phyloP scores from a whole-genome alignment of 2,113 vertebrate species.

The Eira barbara region DNA sequence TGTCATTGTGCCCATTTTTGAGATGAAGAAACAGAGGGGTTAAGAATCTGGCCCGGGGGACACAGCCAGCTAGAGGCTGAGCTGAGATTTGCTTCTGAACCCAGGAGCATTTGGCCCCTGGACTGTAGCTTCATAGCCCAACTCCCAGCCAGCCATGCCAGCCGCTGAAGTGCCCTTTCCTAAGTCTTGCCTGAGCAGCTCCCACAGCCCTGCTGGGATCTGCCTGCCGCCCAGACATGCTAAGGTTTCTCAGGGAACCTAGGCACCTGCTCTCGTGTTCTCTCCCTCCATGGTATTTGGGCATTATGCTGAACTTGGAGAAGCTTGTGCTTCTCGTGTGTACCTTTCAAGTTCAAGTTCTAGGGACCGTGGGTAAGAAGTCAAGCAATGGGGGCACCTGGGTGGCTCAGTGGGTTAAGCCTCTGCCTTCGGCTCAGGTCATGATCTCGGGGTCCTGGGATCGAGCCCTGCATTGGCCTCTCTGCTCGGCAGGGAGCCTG shows the following conservation, averaged over 20 bases:
- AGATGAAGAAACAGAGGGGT: background rate
- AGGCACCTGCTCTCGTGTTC: background rate
- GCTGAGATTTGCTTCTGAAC: background rate
- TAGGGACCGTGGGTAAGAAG: background rate
- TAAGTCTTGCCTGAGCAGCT: background rate
- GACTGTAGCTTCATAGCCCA: background rate
- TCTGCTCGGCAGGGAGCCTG: too few relatives aligned
- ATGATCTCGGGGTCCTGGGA: too few relatives aligned
- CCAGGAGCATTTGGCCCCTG: background rate
- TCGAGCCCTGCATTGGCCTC: too few relatives aligned
- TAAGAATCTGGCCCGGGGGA: background rate
- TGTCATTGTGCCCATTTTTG: background rate
- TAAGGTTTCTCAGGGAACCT: background rate
- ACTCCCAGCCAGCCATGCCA: background rate
- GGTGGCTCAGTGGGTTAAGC: too few relatives aligned
- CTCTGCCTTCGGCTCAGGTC: too few relatives aligned
- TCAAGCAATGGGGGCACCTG: too few relatives aligned
- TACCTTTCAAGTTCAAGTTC: background rate
- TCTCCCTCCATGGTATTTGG: rapidly evolving
- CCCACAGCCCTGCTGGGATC: background rate
- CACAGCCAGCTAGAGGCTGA: background rate
- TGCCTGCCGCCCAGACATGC: background rate
- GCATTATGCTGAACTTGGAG: background rate
- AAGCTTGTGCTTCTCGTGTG: background rate
- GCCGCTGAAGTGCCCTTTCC: background rate